A percentile compares a stretch with the other conserved stretches of the same genome.
Conservation (phyloP, 2,113 vertebrate genomes). For the Hyaena hyaena region DNA sequence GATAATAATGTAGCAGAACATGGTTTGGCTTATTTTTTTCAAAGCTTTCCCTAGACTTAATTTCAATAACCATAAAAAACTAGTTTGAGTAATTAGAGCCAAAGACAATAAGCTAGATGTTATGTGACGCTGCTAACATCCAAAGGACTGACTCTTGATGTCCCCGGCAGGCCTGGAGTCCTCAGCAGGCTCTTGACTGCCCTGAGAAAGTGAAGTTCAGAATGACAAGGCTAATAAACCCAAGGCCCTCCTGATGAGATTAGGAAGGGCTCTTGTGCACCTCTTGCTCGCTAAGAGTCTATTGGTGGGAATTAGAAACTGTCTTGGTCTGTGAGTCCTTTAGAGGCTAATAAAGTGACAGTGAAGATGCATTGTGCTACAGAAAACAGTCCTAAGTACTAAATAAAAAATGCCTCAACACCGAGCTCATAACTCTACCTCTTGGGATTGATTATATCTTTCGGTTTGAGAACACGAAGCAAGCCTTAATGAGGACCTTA, state of each 20-base stretch:
- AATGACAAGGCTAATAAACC: conserved; percentile 62
- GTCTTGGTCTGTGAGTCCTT: conserved; percentile 69
- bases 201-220: conserved; percentile 37
- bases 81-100: conserved; percentile 51
- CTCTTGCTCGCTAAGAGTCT: conserved; percentile 54
- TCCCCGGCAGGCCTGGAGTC: neutral
- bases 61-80: conserved; percentile 53
- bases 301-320: conserved; percentile 71
- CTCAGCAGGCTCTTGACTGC: conserved; percentile 14
- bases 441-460: conserved; percentile 84
- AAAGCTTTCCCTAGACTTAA: conserved; percentile 49
- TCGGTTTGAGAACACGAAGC: conserved; percentile 80
- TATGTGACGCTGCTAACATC: conserved; percentile 27
- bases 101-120: conserved; percentile 43
- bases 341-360: conserved; percentile 78
- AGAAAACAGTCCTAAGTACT: conserved; percentile 82
- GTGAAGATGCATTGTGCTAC: conserved; percentile 73
- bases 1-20: conserved; percentile 39
- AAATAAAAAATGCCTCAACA: conserved; percentile 84
- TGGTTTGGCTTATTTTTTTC: neutral
- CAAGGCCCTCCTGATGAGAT: conserved; percentile 54
- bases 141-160: neutral
- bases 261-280: conserved; percentile 15
- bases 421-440: conserved; percentile 78
- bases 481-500: conserved; percentile 84